Conservation (phyloP, 2,113 vertebrate species). For the Conger conger region DNA sequence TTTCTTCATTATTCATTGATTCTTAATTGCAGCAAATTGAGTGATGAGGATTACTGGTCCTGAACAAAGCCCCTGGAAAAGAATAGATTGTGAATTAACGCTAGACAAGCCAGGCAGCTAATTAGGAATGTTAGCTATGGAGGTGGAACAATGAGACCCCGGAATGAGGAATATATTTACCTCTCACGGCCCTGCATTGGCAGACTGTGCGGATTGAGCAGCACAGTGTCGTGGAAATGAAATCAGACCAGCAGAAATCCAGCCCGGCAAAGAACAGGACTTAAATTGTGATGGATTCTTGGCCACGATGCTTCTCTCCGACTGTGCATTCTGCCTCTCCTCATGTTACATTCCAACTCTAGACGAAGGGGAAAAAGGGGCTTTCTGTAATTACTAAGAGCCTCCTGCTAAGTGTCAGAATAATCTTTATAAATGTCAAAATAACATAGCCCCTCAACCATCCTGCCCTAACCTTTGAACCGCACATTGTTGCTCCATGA, state of each 20-base stretch:
- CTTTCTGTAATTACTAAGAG: slow-evolving; percentile 16
- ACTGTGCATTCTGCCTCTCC: background rate
- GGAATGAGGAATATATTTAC: background rate
- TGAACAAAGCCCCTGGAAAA: background rate
- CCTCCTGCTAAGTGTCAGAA: slow-evolving; percentile 15
- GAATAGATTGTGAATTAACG: slow-evolving; percentile 9
- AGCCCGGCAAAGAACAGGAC: background rate
- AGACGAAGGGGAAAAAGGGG: background rate
- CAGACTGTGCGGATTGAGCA: background rate
- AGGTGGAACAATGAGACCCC: background rate
- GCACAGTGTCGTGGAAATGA: background rate
- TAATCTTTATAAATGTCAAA: slow-evolving; percentile 15
- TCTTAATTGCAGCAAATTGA: background rate
- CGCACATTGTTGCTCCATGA: background rate
- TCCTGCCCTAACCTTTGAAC: background rate
- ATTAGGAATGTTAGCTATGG: slow-evolving; percentile 17
- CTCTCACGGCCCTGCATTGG: background rate
- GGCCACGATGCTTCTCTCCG: background rate
- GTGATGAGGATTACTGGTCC: background rate
- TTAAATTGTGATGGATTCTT: background rate
- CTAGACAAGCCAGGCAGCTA: background rate
- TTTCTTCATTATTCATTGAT: background rate
- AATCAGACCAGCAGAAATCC: background rate
- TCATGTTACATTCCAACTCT: background rate
- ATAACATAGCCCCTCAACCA: background rate